phyloP scores from a whole-genome alignment of 2,797 vertebrate genomes.

The Meriones psammophilus region DNA sequence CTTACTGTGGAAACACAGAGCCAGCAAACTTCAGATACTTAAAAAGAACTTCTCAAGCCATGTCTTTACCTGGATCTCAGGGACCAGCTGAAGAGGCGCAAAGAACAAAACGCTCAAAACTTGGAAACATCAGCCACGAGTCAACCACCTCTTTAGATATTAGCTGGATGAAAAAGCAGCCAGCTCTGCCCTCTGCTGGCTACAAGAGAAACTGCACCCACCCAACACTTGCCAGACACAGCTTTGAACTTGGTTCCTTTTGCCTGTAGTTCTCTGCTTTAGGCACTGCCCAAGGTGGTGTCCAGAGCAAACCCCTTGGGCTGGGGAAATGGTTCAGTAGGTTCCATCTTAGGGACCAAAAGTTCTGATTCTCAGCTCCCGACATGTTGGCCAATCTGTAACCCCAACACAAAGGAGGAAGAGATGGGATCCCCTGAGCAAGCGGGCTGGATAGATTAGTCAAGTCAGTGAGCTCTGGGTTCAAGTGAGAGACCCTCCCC shows the following conservation, averaged over 20 bases:
- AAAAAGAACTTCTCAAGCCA: background rate
- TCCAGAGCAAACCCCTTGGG: background rate
- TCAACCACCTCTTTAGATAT: fast-evolving
- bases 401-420: background rate
- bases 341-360: too few species aligned
- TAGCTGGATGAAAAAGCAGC: background rate
- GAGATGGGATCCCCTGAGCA: background rate
- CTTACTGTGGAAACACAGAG: background rate
- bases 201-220: background rate
- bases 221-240: background rate
- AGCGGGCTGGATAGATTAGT: background rate
- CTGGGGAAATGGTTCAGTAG: background rate
- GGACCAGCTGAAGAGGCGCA: background rate
- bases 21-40: background rate
- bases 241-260: background rate
- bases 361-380: background rate
- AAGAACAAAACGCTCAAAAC: too few species aligned
- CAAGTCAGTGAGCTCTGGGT: background rate
- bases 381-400: too few species aligned
- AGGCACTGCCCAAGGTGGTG: too few species aligned
- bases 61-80: background rate
- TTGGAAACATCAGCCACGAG: background rate
- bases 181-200: conserved; percentile 73
- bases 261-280: background rate
- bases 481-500: background rate